phyloP scores from a whole-genome alignment of 2,888 invertebrate species.

The Pelosia muscerda region DNA sequence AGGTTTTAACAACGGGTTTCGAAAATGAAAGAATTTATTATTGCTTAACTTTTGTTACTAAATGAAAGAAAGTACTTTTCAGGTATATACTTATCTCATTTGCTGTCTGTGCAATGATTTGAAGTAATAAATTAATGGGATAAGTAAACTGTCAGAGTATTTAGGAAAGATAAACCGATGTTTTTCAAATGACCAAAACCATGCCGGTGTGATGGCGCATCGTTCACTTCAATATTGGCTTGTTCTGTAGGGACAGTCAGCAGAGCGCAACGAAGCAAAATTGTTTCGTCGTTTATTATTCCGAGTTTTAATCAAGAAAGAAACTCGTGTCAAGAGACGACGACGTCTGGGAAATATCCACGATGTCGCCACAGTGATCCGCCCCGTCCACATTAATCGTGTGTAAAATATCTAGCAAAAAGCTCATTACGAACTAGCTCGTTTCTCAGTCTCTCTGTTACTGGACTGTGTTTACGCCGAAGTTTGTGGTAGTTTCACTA shows the following conservation, averaged over 20 bases:
- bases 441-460: constrained; percentile 41
- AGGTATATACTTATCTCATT: no score
- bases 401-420: constrained; percentile 69
- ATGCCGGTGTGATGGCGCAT: constrained; percentile 52
- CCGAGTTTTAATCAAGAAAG: constrained; percentile 84
- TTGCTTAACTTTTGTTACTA: neutral
- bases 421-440: constrained; percentile 60
- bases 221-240: constrained; percentile 75
- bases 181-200: constrained; percentile 57
- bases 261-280: constrained; percentile 68
- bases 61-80: neutral
- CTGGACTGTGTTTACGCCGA: constrained; percentile 48
- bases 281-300: constrained; percentile 84
- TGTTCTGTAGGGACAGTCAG: constrained; percentile 61
- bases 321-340: constrained; percentile 60
- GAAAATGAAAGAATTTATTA: no score
- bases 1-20: neutral
- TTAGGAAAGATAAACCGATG: constrained; percentile 42
- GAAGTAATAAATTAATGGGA: constrained; percentile 14
- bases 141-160: constrained; percentile 35
- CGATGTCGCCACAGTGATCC: constrained; percentile 63
- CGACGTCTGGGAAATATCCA: constrained; percentile 72
- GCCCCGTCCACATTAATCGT: constrained; percentile 68
- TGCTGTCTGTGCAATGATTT: neutral
- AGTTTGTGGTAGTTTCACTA: constrained; percentile 47